These are phyloP conservation scores for Pardalotus punctatus DNA, from an alignment of 2,113 vertebrate genomes.

Conservation along the genomic window DNA sequence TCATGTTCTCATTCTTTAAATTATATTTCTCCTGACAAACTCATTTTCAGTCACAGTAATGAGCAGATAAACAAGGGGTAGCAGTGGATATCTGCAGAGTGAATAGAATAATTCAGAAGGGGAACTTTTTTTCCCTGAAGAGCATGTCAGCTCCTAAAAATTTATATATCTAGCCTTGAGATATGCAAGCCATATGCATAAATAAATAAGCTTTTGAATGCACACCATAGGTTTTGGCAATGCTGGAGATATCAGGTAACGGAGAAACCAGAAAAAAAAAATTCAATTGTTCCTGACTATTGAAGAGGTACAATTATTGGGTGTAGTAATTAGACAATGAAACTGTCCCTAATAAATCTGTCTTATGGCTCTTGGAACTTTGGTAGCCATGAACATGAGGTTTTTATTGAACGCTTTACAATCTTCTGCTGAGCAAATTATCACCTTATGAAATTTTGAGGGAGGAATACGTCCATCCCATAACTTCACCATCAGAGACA, in stretches of 20 bases:
- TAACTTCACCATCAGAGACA: not conserved
- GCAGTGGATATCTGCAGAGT: conserved; percentile 16
- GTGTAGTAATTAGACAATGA: conserved; percentile 52
- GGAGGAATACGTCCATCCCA: not conserved
- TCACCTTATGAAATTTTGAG: not conserved
- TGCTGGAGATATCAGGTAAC: not conserved
- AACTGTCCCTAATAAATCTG: conserved; percentile 27
- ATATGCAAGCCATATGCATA: conserved; percentile 57
- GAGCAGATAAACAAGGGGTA: conserved; percentile 55
- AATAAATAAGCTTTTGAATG: conserved; percentile 61
- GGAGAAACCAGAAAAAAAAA: not conserved
- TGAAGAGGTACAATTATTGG: conserved; percentile 31
- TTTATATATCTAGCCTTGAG: conserved; percentile 52
- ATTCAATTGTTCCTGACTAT: not conserved
- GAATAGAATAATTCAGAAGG: conserved; percentile 42
- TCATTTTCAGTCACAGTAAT: conserved; percentile 63
- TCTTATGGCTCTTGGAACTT: not conserved
- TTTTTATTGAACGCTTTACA: not conserved
- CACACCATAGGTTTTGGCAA: not conserved
- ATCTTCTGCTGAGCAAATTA: not conserved
- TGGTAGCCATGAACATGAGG: not conserved
- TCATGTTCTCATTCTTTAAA: conserved; percentile 48
- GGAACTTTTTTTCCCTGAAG: conserved; percentile 3
- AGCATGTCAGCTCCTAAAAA: conserved; percentile 63
- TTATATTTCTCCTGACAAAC: conserved; percentile 61